Evolutionary conservation across 1,140 invertebrate genomes (phyloP).

Genomic region (Drosophila navojoa): DNA sequence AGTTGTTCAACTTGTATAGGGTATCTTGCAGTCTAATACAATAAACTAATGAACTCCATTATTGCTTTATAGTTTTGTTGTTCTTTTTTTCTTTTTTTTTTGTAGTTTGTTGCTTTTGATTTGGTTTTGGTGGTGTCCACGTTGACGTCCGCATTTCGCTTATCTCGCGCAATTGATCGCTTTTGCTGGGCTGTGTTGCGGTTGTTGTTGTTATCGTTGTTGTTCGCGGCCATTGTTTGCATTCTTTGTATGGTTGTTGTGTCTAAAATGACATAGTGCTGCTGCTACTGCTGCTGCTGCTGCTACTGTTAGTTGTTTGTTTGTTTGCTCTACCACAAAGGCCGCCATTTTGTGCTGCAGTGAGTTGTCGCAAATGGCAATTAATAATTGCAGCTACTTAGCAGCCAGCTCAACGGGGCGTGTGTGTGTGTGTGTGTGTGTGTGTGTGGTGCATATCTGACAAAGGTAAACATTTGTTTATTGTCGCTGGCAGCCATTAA

Average conservation of each 20-base stretch:
- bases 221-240: slow-evolving; percentile 74
- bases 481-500: slow-evolving; percentile 54
- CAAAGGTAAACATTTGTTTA: slow-evolving; percentile 72
- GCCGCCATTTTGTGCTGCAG: slow-evolving; percentile 65
- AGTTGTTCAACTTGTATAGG: too few species aligned
- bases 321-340: slow-evolving; percentile 49
- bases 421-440: neutral
- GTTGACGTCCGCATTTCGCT: slow-evolving; percentile 55
- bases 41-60: too few species aligned
- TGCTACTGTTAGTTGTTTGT: slow-evolving; percentile 37
- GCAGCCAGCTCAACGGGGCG: slow-evolving; percentile 20
- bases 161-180: slow-evolving; percentile 80
- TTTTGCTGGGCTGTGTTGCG: slow-evolving; percentile 23
- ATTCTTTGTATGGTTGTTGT: slow-evolving; percentile 58
- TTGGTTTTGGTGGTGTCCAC: slow-evolving; percentile 37
- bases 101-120: slow-evolving; percentile 15
- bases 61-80: too few species aligned
- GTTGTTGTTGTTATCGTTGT: slow-evolving; percentile 27
- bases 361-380: slow-evolving; percentile 67
- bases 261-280: slow-evolving; percentile 70
- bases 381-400: slow-evolving; percentile 78
- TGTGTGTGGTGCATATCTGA: slow-evolving; percentile 37
- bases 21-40: too few species aligned
- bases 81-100: too few species aligned
- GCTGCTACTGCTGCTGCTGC: slow-evolving; percentile 36